Percentiles rank a stretch among this genome's conserved stretches.
phyloP scores from a whole-genome alignment of 2,113 vertebrate species.

The Microtus pennsylvanicus region DNA sequence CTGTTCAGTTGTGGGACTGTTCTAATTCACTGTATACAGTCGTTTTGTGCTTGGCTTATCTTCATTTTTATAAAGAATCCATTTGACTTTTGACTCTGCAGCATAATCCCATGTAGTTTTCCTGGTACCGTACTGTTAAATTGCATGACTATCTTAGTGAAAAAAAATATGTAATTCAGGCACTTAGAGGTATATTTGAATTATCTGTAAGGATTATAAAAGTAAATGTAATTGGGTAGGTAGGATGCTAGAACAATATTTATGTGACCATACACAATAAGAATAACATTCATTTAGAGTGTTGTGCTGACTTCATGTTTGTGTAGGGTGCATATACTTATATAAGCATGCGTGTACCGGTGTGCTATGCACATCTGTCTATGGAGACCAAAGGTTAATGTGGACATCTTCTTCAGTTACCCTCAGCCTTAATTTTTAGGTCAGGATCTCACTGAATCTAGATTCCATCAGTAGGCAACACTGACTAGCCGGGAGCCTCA shows the following conservation, averaged over 20 bases:
- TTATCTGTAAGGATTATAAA: not conserved
- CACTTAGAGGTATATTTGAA: not conserved
- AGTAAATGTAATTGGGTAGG: not conserved
- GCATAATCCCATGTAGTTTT: not conserved
- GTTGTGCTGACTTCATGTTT: not conserved
- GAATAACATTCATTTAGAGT: not conserved
- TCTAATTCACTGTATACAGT: not conserved
- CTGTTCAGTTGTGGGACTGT: not conserved
- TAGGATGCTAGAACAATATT: not conserved
- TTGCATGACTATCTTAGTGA: not conserved
- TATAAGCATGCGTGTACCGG: not conserved
- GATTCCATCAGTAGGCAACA: too few species aligned
- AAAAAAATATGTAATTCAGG: not conserved
- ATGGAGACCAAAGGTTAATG: not conserved
- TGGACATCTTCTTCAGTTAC: not conserved
- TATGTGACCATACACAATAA: not conserved
- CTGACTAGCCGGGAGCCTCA: not conserved
- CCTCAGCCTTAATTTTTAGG: not conserved
- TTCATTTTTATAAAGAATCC: slow-evolving; percentile 13
- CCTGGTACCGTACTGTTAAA: not conserved
- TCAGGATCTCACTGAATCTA: not conserved
- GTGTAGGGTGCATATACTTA: not conserved
- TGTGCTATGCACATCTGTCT: not conserved
- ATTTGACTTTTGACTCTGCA: not conserved
- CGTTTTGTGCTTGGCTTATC: not conserved